Base-by-base conservation (phyloP, 1,140 invertebrate species). In the Armadillidium nasatum region DNA sequence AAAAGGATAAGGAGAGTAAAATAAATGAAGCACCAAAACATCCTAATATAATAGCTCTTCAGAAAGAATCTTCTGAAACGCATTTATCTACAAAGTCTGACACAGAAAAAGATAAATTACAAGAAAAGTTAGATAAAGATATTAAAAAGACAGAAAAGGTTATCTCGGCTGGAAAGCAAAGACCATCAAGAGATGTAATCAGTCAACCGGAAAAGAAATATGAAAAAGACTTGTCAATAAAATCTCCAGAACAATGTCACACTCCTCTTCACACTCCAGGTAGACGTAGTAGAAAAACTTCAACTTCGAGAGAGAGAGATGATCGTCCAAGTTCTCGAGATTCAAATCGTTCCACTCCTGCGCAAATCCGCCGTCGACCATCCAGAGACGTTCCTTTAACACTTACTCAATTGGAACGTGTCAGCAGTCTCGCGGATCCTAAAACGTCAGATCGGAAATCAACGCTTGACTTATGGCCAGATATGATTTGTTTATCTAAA, bases 321-420 rank as follows among this genome's bases (percentile, higher is more conserved):
- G 50, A 60, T 19, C 11, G 73, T 10, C 60, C 73, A 21, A 46
- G 45, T 44, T 75, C 73, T 0, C n/a, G 73, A 13, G 73, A 75
- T 15, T 75, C 73, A 13, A 68, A 75, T 44, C 50, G 69, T 15
- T 75, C 73, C 10, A 67, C 60, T 22, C 68, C 73, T 44, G 54
- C 60, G 6, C 54, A 44, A 19, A 67, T 44, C 44, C 73, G 69
- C 33, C 50, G 73, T 1, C 50, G 73, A 43, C 73, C 73, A 19
- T 75, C 73, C 10, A 67, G 73, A 68, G 73, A 75, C 19, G 73
- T 75, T 10, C 73, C 73, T 7, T 46, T 75, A 44, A 67, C 73
- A 15, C 67, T 67, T 43, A 44, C 73, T n/a, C 73, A 75, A 43
- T 45, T 67, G 45, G 73, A 75, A 10, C 50, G 73, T 19, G 46